These are phyloP conservation scores for Acronicta aceris DNA, from an alignment of 2,888 invertebrate species.

Conservation along the genomic window DNA sequence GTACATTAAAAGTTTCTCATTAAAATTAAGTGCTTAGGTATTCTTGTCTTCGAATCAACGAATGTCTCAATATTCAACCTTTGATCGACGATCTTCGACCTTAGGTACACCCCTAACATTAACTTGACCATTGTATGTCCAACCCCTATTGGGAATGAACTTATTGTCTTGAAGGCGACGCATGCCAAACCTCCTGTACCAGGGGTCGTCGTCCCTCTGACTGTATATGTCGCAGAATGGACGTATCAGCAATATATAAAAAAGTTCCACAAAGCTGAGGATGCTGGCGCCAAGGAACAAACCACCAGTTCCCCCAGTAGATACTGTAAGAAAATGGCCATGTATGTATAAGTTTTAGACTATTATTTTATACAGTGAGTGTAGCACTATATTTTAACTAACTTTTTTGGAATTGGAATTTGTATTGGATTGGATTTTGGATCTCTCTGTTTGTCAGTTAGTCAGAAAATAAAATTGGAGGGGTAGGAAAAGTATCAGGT, in stretches of 20 bases:
- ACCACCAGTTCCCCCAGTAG: slow-evolving; percentile 91
- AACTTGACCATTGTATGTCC: slow-evolving; percentile 65
- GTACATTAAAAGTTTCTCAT: not conserved
- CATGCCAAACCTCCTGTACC: slow-evolving; percentile 79
- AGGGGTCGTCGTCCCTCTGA: slow-evolving; percentile 79
- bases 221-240: slow-evolving; percentile 84
- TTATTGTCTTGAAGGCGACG: slow-evolving; percentile 75
- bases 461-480: no score
- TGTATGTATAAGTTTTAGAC: no score
- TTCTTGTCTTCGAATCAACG: not conserved
- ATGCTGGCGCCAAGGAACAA: slow-evolving; percentile 91
- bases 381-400: no score
- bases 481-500: no score
- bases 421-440: no score
- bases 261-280: slow-evolving; percentile 91
- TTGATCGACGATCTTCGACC: slow-evolving; percentile 9
- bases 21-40: no score
- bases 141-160: slow-evolving; percentile 69
- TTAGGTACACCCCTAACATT: slow-evolving; percentile 36
- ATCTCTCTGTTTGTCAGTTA: no score
- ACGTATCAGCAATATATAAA: slow-evolving; percentile 88
- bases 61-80: not conserved
- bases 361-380: no score
- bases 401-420: no score
- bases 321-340: slow-evolving; percentile 78